A percentile compares a stretch with the other conserved stretches of the same genome.
Evolutionary conservation across 2,113 vertebrate species (phyloP).

Genomic region (Clarias magur): DNA sequence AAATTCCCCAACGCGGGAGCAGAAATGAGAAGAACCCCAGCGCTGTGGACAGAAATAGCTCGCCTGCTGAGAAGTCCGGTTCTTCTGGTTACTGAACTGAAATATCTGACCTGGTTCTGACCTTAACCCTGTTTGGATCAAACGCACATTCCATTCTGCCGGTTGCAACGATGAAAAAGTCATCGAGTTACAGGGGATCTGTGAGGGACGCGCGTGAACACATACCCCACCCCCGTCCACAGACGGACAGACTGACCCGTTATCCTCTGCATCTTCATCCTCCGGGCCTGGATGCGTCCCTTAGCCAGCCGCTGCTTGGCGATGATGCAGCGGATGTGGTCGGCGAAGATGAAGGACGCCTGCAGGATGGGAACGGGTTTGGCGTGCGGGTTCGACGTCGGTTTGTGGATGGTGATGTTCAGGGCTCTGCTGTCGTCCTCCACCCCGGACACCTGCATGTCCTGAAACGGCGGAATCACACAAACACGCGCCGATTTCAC

Average conservation of each 20-base stretch:
- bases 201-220: neutral
- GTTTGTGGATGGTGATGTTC: constrained; percentile 94
- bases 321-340: constrained; percentile 98
- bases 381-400: constrained; percentile 92
- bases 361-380: constrained; percentile 98
- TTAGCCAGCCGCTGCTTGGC: constrained; percentile 96
- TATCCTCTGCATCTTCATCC: constrained; percentile 98
- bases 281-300: constrained; percentile 93
- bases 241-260: constrained; percentile 74
- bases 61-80: neutral
- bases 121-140: neutral
- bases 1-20: neutral
- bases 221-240: neutral
- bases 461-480: constrained; percentile 66
- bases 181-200: neutral
- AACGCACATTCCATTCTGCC: neutral
- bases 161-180: neutral
- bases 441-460: constrained; percentile 97
- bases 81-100: neutral
- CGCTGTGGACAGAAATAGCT: neutral
- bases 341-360: constrained; percentile 93
- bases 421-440: constrained; percentile 95
- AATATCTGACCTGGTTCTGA: neutral
- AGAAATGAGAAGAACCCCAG: neutral
- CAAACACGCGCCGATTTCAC: neutral